Evolutionary conservation across 2,888 invertebrate species (phyloP).

Genomic region (Lasioglossum malachurum): DNA sequence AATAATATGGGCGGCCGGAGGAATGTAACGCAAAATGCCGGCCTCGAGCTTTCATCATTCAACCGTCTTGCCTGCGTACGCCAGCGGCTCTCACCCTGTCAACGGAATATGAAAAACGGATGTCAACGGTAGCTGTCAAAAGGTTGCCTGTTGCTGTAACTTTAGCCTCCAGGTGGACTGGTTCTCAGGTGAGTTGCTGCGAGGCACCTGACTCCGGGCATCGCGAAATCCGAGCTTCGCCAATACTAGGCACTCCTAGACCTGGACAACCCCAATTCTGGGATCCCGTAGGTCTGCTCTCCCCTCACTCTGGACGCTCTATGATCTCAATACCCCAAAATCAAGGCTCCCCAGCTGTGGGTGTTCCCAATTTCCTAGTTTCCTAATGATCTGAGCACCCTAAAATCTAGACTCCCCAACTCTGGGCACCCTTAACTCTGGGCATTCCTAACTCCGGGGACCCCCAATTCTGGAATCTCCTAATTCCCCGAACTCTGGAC

Average conservation of each 20-base stretch:
- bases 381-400: too few relatives aligned
- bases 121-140: background rate
- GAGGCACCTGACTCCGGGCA: background rate
- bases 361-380: too few relatives aligned
- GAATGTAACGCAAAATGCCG: slow-evolving; percentile 41
- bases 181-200: background rate
- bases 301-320: too few relatives aligned
- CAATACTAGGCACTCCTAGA: background rate
- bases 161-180: background rate
- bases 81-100: slow-evolving; percentile 32
- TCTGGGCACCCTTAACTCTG: too few relatives aligned
- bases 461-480: too few relatives aligned
- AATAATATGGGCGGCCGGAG: slow-evolving; percentile 47
- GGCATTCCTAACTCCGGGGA: too few relatives aligned
- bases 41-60: slow-evolving; percentile 52
- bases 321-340: too few relatives aligned
- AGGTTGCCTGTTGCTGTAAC: background rate
- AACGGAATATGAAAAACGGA: background rate
- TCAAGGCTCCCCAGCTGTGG: too few relatives aligned
- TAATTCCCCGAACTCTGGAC: too few relatives aligned
- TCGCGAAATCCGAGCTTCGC: background rate
- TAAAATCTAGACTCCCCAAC: too few relatives aligned
- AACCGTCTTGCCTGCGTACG: background rate
- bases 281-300: too few relatives aligned
- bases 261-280: too few relatives aligned